Evolutionary conservation across 2,888 invertebrate genomes (phyloP).

Genomic region (Amblyteles armatorius): DNA sequence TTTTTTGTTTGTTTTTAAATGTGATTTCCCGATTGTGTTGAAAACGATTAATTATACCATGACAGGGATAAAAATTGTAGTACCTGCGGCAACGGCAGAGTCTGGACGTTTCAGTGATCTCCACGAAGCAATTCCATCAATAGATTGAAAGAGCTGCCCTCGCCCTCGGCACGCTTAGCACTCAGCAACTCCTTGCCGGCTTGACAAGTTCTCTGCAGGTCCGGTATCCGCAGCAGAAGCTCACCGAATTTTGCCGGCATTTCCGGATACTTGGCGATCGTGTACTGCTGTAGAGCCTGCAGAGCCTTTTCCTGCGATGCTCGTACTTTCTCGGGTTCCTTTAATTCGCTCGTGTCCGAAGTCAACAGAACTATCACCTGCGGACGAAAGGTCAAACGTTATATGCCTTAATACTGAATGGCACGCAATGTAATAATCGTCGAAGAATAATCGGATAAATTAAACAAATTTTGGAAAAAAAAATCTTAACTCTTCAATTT

Average conservation of each 20-base stretch:
- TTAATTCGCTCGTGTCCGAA: constrained; percentile 95
- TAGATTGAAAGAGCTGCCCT: constrained; percentile 96
- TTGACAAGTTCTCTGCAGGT: constrained; percentile 97
- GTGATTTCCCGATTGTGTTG: not conserved
- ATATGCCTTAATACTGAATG: too few species aligned
- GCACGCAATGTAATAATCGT: too few species aligned
- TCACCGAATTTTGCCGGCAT: constrained; percentile 98
- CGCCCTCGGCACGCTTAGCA: constrained; percentile 92
- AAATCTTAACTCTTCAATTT: not conserved
- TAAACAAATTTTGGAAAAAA: too few species aligned
- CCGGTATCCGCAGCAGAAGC: constrained; percentile 95
- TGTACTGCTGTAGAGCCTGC: constrained; percentile 96
- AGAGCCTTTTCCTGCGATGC: constrained; percentile 97
- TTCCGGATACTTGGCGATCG: constrained; percentile 95
- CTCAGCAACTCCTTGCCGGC: constrained; percentile 97
- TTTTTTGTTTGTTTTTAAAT: not conserved
- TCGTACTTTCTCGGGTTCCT: constrained; percentile 97
- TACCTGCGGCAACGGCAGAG: constrained; percentile 66
- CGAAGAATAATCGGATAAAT: too few species aligned
- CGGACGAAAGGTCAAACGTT: not conserved
- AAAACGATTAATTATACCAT: not conserved
- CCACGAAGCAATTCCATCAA: constrained; percentile 98
- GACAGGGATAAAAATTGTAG: not conserved
- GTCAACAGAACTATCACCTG: constrained; percentile 83
- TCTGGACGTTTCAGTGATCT: constrained; percentile 89